A percentile compares a stretch with the other conserved stretches of the same genome.
Evolutionary conservation across 2,797 vertebrate species (phyloP).

Genomic region (Sphaeramia orbicularis): DNA sequence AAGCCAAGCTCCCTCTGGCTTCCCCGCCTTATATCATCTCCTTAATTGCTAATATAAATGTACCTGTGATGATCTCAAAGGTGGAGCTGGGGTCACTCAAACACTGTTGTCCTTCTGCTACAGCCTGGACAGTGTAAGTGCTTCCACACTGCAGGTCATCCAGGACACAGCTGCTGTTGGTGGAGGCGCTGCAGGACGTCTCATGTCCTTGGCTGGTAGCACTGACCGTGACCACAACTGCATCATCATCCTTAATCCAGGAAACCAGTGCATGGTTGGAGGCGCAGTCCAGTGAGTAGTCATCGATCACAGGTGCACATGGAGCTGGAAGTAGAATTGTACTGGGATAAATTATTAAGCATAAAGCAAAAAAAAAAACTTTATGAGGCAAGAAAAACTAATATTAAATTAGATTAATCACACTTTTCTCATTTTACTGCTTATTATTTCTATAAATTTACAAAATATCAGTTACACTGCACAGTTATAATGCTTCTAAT

Average conservation of each 20-base stretch:
- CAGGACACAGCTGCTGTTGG: conserved; percentile 72
- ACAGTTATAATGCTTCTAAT: too few relatives aligned
- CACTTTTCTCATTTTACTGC: too few relatives aligned
- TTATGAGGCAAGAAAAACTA: too few relatives aligned
- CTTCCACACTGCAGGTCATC: conserved; percentile 76
- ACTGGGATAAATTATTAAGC: too few relatives aligned
- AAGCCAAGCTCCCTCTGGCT: too few relatives aligned
- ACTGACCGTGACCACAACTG: conserved; percentile 54
- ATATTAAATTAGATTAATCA: too few relatives aligned
- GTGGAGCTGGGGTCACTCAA: conserved; percentile 65
- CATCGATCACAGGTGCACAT: conserved; percentile 75
- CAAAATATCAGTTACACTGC: too few relatives aligned
- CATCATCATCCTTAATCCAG: conserved; percentile 69
- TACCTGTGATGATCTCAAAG: conserved; percentile 78
- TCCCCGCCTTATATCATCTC: too few relatives aligned
- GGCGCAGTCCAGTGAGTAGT: conserved; percentile 63
- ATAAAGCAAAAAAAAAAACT: too few relatives aligned
- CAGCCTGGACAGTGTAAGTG: conserved; percentile 67
- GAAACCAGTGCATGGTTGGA: conserved; percentile 65
- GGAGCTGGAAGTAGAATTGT: conserved; percentile 68
- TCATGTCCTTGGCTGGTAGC: conserved; percentile 67
- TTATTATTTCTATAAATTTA: too few relatives aligned
- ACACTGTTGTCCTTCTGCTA: conserved; percentile 71
- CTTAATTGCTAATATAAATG: too few relatives aligned
- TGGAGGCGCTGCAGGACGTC: conserved; percentile 67